Evolutionary conservation across 1,140 invertebrate species (phyloP), one percentile per base, ranked within the genome.

Genomic region (Heliothis subflexa): DNA sequence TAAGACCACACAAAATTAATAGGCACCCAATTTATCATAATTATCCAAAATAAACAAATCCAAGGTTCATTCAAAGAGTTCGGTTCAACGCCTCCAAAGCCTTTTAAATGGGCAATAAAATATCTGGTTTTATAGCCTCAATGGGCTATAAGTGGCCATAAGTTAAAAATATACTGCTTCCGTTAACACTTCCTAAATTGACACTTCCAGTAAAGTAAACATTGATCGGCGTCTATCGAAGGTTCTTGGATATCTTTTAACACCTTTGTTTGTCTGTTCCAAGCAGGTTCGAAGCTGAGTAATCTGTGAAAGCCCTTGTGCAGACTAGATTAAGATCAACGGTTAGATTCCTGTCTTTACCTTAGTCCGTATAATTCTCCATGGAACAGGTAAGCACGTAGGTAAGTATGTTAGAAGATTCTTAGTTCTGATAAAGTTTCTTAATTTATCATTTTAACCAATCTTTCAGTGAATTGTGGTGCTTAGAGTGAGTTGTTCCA

Each of bases 61-160:
- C 64, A 68, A 68, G 40, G 18, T 13, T 49, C 14, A 3, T 68
- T 16, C 50, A 68, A 49, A 50, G 45, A 68, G 64, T 49, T 50
- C 18, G 12, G 64, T 50, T 68, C 45, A 13, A 21, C 45, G 47
- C 64, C 10, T 50, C 18, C 50, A 21, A 49, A 64, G 11, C 16
- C 45, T 25, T 13, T 16, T 68, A 50, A 68, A 68, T 13, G 45
- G 45, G 45, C 47, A 50, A 68, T 68, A 68, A 68, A 68, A 61
- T 47, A 68, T 68, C 25, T 45, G 45, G 50, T 68, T 66, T 68
- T 68, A 68, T 68, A 25, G 18, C 64, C 18, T 45, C 45, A 68
- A 50, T 50, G 18, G 62, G 45, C 64, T 50, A 14, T 68, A 68
- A 50, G 64, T 25, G 64, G 18, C 47, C 64, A 68, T 68, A 49